Base-by-base conservation (phyloP, 2,888 invertebrate genomes). In the Cheilosia vulpina region DNA sequence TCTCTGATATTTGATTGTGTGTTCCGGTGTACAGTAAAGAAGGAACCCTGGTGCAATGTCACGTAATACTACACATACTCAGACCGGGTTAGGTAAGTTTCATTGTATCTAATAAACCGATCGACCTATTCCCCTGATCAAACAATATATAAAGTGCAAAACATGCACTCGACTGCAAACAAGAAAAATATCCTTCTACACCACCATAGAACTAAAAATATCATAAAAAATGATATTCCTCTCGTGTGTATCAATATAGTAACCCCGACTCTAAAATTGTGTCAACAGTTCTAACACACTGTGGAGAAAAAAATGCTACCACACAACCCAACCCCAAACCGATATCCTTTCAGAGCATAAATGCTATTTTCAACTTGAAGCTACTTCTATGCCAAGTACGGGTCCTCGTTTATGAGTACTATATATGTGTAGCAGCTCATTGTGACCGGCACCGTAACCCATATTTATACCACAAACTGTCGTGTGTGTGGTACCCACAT, bases 361-460 rank as follows among this genome's bases (percentile, higher is more conserved):
- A 85, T 68, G 55, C 77, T 85, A 68, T 68, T 81, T 77, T 72
- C 66, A 81, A 77, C 85, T 85, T 55, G 72, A 72, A 77, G 81
- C 81, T 81, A 81, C 85, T 85, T 85, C 50, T 66, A 24, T 81
- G 77, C 72, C 81, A 85, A 85, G 85, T 81, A 13, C 38, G 76
- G 81, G 68, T 85, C 63, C 60, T 43, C 65, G 60, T 62, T 72
- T 77, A 72, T 76, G 55, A 81, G 77, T 9, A 9, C 31, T 21
- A 21, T 66, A 15, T 21, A 52, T 47, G 13, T 47, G 63, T 31
- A 57, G 27, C 62, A 50, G 31, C 41, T 38, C 69, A 24, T 78
- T 79, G 38, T 65, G 65, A 71, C 80, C 68, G 50, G n/a, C 57
- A 60, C 65, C 53, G 34, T 85, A 81, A 76, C 84, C 84, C 84